Conservation (phyloP, 2,888 invertebrate species). For the Folsomia candida region DNA sequence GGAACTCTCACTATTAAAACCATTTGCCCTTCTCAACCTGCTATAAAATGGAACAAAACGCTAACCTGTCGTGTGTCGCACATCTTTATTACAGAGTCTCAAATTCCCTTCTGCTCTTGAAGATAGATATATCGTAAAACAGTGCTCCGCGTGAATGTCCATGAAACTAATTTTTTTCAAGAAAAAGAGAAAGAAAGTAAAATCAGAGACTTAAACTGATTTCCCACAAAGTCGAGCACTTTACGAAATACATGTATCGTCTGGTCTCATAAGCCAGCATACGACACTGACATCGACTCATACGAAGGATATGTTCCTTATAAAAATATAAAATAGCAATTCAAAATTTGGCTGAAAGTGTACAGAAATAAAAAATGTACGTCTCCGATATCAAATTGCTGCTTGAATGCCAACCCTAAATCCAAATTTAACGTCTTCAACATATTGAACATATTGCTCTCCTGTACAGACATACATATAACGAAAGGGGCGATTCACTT, state of each 20-base stretch:
- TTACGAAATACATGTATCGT: background rate
- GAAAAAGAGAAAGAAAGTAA: background rate
- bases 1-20: background rate
- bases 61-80: background rate
- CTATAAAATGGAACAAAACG: too few species aligned
- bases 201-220: background rate
- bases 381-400: too few species aligned
- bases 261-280: background rate
- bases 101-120: background rate
- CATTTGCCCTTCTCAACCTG: background rate
- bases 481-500: background rate
- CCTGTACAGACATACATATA: background rate
- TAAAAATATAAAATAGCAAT: background rate
- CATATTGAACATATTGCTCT: background rate
- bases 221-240: background rate
- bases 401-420: background rate
- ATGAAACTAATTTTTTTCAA: background rate
- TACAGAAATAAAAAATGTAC: too few species aligned
- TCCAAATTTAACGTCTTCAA: background rate
- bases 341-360: too few species aligned
- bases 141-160: too few species aligned
- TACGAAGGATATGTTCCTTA: background rate
- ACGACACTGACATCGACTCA: background rate
- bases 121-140: too few species aligned
- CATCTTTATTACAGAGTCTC: background rate